Conservation (phyloP, 2,888 invertebrate genomes). For the Andrena hattorfiana region DNA sequence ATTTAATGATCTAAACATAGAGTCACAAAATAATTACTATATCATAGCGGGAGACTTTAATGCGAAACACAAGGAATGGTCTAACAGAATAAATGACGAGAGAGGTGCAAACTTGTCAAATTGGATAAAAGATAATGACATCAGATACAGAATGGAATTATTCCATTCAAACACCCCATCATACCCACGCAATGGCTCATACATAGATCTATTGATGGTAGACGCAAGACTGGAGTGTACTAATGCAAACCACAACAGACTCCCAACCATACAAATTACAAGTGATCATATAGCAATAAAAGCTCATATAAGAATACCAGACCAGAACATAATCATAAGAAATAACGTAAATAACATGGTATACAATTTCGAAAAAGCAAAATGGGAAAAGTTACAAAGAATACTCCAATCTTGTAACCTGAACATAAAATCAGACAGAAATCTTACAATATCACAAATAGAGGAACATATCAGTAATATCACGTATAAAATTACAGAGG, state of each 20-base stretch:
- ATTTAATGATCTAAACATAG: too few species aligned
- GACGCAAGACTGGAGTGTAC: too few species aligned
- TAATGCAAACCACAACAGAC: too few species aligned
- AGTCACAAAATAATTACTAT: neutral
- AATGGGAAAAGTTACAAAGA: neutral
- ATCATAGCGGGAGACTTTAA: constrained; percentile 2
- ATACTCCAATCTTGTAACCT: neutral
- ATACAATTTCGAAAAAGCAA: neutral
- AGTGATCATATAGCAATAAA: too few species aligned
- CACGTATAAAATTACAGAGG: neutral
- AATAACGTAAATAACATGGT: neutral
- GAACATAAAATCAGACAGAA: neutral
- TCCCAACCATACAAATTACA: too few species aligned
- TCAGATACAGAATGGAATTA: too few species aligned
- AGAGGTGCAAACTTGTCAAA: neutral
- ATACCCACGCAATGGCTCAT: too few species aligned
- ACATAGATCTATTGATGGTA: too few species aligned
- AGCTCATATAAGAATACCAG: too few species aligned
- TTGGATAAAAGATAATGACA: neutral
- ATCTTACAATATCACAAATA: neutral
- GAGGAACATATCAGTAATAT: neutral
- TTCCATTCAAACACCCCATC: too few species aligned
- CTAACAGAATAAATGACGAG: neutral
- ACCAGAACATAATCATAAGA: neutral
- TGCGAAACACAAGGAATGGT: neutral